These are phyloP conservation scores for Byasa hedistus DNA, from an alignment of 2,888 invertebrate genomes.

Conservation along the genomic window DNA sequence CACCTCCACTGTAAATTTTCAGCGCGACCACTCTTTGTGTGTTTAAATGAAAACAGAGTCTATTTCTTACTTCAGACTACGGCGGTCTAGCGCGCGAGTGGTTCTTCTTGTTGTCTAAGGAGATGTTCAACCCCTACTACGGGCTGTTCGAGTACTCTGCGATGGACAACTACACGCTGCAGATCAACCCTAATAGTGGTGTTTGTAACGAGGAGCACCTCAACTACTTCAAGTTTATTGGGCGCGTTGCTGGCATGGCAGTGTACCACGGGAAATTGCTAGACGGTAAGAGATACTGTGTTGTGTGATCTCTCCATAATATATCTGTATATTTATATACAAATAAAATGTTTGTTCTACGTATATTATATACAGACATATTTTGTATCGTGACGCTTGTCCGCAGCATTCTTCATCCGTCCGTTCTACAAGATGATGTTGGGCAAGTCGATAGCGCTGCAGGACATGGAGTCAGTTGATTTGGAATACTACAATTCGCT, in stretches of 20 bases:
- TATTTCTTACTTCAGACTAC: conserved; percentile 84
- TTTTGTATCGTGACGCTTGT: conserved; percentile 10
- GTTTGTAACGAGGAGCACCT: conserved; percentile 98
- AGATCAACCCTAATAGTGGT: conserved; percentile 99
- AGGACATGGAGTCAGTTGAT: conserved; percentile 99
- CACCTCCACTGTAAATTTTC: too few species aligned
- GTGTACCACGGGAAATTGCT: conserved; percentile 98
- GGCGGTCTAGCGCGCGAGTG: conserved; percentile 98
- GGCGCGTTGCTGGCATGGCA: conserved; percentile 98
- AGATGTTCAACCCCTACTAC: conserved; percentile 99
- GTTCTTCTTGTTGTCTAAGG: conserved; percentile 99
- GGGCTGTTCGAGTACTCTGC: conserved; percentile 99
- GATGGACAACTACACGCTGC: conserved; percentile 99
- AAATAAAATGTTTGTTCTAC: too few species aligned
- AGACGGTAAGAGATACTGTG: conserved; percentile 85
- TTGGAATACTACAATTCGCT: conserved; percentile 99
- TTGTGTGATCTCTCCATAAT: too few species aligned
- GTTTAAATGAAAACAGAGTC: too few species aligned
- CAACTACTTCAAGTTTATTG: conserved; percentile 99
- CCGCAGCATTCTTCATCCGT: conserved; percentile 97
- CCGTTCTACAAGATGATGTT: conserved; percentile 99
- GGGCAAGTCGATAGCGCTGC: conserved; percentile 93
- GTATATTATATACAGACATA: too few species aligned
- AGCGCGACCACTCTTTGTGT: too few species aligned
- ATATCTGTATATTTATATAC: too few species aligned